Evolutionary conservation across 2,888 invertebrate genomes (phyloP).

Genomic region (Ophion costatus): DNA sequence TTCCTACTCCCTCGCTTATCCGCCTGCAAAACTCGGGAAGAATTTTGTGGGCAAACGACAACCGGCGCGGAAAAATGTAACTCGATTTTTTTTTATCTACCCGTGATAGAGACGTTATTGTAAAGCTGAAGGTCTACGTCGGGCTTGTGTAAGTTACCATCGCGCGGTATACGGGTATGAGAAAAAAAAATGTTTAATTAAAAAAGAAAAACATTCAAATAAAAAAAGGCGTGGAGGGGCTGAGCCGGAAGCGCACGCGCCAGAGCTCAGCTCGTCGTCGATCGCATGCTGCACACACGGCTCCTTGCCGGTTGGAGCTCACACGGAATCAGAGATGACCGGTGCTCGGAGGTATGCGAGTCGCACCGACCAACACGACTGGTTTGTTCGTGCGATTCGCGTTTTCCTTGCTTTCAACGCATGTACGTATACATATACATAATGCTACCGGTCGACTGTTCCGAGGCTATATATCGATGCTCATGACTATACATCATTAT

Average conservation of each 20-base stretch:
- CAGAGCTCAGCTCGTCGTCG: conserved; percentile 62
- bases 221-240: conserved; percentile 40
- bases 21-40: not conserved
- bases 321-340: conserved; percentile 70
- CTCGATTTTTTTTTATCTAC: not conserved
- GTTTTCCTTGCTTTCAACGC: conserved; percentile 53
- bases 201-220: not conserved
- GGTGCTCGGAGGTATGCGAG: conserved; percentile 69
- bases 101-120: conserved; percentile 22
- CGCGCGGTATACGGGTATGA: not conserved
- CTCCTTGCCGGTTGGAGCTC: conserved; percentile 56
- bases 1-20: not conserved
- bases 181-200: conserved; percentile 2
- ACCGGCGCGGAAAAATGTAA: not conserved
- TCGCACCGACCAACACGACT: conserved; percentile 65
- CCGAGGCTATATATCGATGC: conserved; percentile 63
- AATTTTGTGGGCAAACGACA: not conserved
- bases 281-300: conserved; percentile 65
- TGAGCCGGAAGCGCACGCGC: conserved; percentile 75
- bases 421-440: conserved; percentile 1
- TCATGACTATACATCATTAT: conserved; percentile 63
- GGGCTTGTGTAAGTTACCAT: conserved; percentile 12
- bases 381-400: conserved; percentile 68
- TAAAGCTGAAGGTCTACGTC: conserved; percentile 36
- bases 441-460: conserved; percentile 17